These are phyloP conservation scores for Pristionchus japonicus DNA, from an alignment of 2,888 invertebrate species.

Conservation along the genomic window DNA sequence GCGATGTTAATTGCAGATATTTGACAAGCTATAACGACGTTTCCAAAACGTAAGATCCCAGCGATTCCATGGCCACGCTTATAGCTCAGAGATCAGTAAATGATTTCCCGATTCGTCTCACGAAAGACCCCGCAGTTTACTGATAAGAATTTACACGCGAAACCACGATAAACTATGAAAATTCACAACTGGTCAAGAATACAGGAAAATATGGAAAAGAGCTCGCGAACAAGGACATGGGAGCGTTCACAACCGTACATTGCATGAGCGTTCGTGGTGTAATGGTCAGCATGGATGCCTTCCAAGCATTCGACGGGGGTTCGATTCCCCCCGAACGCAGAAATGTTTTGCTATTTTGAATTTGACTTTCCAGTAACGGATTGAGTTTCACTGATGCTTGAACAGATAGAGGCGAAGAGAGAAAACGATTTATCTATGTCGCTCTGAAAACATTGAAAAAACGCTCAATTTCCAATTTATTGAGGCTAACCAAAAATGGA, in stretches of 20 bases:
- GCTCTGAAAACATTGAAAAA: no score
- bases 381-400: no score
- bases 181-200: not conserved
- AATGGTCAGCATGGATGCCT: conserved; percentile 60
- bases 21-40: no score
- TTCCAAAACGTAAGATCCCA: no score
- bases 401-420: no score
- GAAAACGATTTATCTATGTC: no score
- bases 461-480: no score
- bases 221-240: not conserved
- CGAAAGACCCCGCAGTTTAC: not conserved
- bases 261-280: conserved; percentile 54
- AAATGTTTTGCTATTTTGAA: not conserved
- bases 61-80: not conserved
- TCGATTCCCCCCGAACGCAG: conserved; percentile 46
- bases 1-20: no score
- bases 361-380: no score
- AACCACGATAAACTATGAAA: not conserved
- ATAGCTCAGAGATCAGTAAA: not conserved
- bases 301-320: conserved; percentile 60
- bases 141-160: not conserved
- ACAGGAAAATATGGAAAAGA: not conserved
- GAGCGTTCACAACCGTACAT: not conserved
- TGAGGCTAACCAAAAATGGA: no score
- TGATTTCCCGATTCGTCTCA: not conserved